Conservation (phyloP, 1,140 invertebrate species). For the fruit fly (Drosophila melanogaster) region DNA sequence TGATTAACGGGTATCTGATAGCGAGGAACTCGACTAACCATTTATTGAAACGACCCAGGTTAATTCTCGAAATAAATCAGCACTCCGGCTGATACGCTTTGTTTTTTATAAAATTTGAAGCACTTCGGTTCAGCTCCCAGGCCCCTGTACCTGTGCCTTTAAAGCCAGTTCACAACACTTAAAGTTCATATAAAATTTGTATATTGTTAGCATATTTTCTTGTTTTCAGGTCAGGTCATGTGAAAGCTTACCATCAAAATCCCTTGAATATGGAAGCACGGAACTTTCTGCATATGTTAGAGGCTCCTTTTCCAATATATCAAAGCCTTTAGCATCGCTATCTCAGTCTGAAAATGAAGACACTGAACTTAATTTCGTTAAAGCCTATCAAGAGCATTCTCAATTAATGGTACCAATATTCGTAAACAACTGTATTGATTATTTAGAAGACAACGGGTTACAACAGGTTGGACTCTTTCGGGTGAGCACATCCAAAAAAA, state of each 20-base stretch:
- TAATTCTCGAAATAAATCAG: too few relatives aligned
- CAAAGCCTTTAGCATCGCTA: conserved; percentile 37
- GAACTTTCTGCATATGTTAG: neutral
- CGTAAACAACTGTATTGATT: conserved; percentile 91
- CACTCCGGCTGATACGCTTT: too few relatives aligned
- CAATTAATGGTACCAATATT: conserved; percentile 88
- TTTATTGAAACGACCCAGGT: too few relatives aligned
- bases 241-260: conserved; percentile 70
- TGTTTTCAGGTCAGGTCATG: conserved; percentile 66
- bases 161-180: neutral
- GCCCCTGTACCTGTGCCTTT: too few relatives aligned
- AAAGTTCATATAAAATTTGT: neutral
- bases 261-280: conserved; percentile 24
- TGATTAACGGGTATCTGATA: too few relatives aligned
- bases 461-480: conserved; percentile 94
- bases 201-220: neutral
- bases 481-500: conserved; percentile 95
- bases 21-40: too few relatives aligned
- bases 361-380: conserved; percentile 85
- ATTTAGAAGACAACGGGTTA: conserved; percentile 92
- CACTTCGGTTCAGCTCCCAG: too few relatives aligned
- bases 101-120: too few relatives aligned
- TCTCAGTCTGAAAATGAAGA: conserved; percentile 86
- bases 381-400: conserved; percentile 8
- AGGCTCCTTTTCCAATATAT: conserved; percentile 28